Base-by-base conservation (phyloP, 2,888 invertebrate species). In the Coremacera marginata region DNA sequence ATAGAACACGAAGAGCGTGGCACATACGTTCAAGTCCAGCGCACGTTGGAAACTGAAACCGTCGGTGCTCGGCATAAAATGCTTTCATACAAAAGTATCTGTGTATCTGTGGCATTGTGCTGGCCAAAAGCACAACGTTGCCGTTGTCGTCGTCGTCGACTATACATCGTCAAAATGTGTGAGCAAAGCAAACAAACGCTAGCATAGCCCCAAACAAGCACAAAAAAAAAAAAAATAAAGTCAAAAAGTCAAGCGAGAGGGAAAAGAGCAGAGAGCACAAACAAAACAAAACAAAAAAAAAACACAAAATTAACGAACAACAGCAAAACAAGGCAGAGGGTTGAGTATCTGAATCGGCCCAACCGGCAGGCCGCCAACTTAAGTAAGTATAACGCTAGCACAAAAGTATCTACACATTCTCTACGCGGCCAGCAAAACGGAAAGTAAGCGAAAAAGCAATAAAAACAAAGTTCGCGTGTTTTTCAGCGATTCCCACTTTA, bases 1-100 rank as follows among this genome's bases (percentile, higher is more conserved):
- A n/a, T 55, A 9, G 19, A 27, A 34, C 16, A 16, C 67, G 55
- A 57, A 27, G 60, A 75, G n/a, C 71, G 67, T 74, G 65, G 70
- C 70, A 76, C 71, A 79, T 78, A 78, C 81, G 81, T 75, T 77
- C 80, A 75, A 79, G 78, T 76, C 78, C 79, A 80, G 78, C 79
- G 80, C 81, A 79, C 79, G 78, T 78, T 79, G 78, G 77, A 78
- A 81, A 81, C 81, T 81, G 78, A 81, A 76, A 57, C 34, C 75
- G 78, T 65, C 51, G 57, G 55, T 55, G 44, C 49, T 60, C 37
- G 71, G 27, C 11, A 37, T 11, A 27, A 71, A 60, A 44, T 44
- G 49, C 60, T 60, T 72, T 72, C 49, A 37, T 60, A 51, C 71
- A 44, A 78, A 79, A 77, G 37, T 60, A 34, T 67, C 37, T 37